These are phyloP conservation scores for Druceiella hillmani DNA, from an alignment of 2,888 invertebrate genomes.

Conservation along the genomic window DNA sequence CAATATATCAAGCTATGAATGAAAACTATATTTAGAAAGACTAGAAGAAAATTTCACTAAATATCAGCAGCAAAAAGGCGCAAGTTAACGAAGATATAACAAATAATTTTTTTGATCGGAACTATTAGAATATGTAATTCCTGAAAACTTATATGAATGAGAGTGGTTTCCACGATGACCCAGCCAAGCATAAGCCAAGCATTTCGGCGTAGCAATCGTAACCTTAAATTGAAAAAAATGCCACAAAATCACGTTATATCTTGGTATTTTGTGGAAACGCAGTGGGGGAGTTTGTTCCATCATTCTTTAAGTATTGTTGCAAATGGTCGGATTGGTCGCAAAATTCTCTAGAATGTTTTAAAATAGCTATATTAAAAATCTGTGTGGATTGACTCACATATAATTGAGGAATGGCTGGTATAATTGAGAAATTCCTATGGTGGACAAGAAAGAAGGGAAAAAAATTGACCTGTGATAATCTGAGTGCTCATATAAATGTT, in stretches of 20 bases:
- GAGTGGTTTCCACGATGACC: slow-evolving; percentile 12
- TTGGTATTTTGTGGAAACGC: too few relatives aligned
- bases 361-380: too few relatives aligned
- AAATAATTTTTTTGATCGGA: too few relatives aligned
- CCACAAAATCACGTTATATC: slow-evolving; percentile 14
- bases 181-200: too few relatives aligned
- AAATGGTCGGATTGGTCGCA: slow-evolving; percentile 16
- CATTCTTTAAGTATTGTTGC: slow-evolving; percentile 16
- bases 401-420: too few relatives aligned
- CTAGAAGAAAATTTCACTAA: slow-evolving; percentile 13
- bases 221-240: slow-evolving; percentile 11
- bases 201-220: slow-evolving; percentile 9
- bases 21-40: too few relatives aligned
- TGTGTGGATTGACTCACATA: too few relatives aligned
- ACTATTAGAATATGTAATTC: slow-evolving; percentile 13
- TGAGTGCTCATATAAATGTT: too few relatives aligned
- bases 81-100: slow-evolving; percentile 15
- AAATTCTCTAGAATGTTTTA: slow-evolving; percentile 12
- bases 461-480: too few relatives aligned
- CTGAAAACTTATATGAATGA: slow-evolving; percentile 16
- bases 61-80: slow-evolving; percentile 15
- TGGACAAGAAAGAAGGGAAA: too few relatives aligned
- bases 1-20: too few relatives aligned
- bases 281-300: slow-evolving; percentile 14
- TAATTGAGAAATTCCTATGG: too few relatives aligned